Conservation (phyloP, 2,888 invertebrate genomes). For the Elgonia sp. region DNA sequence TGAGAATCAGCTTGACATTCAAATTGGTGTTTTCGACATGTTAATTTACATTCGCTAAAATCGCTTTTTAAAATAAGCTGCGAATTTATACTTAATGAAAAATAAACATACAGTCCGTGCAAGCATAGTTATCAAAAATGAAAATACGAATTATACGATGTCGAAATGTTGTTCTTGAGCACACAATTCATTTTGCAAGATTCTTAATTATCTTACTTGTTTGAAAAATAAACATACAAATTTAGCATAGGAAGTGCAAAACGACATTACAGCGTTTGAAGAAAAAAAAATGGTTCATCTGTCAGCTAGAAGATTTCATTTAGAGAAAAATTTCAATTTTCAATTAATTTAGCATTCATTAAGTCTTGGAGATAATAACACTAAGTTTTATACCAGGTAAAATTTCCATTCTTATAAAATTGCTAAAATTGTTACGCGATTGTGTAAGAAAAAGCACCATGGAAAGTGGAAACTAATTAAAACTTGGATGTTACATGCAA, state of each 20-base stretch:
- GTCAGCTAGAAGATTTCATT: too few species aligned
- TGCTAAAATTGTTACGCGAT: background rate
- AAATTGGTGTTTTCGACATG: background rate
- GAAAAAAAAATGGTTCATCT: too few species aligned
- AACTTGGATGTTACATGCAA: conserved; percentile 15
- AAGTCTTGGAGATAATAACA: background rate
- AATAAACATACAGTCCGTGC: background rate
- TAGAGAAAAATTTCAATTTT: background rate
- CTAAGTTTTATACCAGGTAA: background rate
- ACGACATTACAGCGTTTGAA: background rate
- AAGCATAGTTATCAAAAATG: background rate
- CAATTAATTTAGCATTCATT: conserved; percentile 28
- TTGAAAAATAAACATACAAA: background rate
- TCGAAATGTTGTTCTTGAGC: conserved; percentile 1
- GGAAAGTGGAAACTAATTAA: conserved; percentile 14
- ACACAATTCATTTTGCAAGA: background rate
- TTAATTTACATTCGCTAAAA: background rate
- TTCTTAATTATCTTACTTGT: conserved; percentile 6
- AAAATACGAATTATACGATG: conserved; percentile 3
- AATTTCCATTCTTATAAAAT: conserved; percentile 7
- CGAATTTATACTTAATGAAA: conserved; percentile 6
- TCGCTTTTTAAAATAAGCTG: background rate
- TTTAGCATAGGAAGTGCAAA: background rate
- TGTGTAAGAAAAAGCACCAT: conserved; percentile 6
- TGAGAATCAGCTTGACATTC: background rate